Percentiles rank a stretch among this genome's conserved stretches.
These are phyloP conservation scores for Pagetopsis macropterus DNA, from an alignment of 2,797 vertebrate genomes.

Conservation along the genomic window DNA sequence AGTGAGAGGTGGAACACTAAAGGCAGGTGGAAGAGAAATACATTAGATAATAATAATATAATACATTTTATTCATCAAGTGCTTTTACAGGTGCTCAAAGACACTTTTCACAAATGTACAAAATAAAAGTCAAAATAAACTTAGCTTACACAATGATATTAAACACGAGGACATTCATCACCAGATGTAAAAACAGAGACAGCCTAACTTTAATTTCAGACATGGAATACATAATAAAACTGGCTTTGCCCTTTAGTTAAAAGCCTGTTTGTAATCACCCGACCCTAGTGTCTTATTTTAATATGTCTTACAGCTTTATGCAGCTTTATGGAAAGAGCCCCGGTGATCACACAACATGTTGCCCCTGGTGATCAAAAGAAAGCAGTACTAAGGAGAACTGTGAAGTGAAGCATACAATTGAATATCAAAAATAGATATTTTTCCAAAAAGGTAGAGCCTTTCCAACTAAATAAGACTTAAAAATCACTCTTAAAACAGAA, in stretches of 20 bases:
- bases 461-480: too few relatives aligned
- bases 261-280: not conserved
- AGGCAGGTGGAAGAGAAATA: not conserved
- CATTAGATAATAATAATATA: too few relatives aligned
- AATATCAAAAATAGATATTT: too few relatives aligned
- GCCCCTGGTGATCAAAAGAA: not conserved
- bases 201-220: not conserved
- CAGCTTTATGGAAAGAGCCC: conserved; percentile 1
- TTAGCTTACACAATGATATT: too few relatives aligned
- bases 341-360: not conserved
- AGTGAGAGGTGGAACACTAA: not conserved
- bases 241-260: not conserved
- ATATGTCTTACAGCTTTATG: not conserved
- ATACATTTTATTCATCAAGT: too few relatives aligned
- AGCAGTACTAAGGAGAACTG: not conserved
- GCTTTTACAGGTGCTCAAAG: too few relatives aligned
- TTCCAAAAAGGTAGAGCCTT: too few relatives aligned
- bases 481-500: too few relatives aligned
- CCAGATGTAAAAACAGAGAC: not conserved
- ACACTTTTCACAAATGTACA: too few relatives aligned
- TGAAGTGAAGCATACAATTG: too few relatives aligned
- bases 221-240: not conserved
- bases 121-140: too few relatives aligned
- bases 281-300: not conserved
- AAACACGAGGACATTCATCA: too few relatives aligned